Evolutionary conservation across 2,888 invertebrate genomes (phyloP), one percentile per base, ranked within the genome.

Genomic region (Disparrhopalites patrizii): DNA sequence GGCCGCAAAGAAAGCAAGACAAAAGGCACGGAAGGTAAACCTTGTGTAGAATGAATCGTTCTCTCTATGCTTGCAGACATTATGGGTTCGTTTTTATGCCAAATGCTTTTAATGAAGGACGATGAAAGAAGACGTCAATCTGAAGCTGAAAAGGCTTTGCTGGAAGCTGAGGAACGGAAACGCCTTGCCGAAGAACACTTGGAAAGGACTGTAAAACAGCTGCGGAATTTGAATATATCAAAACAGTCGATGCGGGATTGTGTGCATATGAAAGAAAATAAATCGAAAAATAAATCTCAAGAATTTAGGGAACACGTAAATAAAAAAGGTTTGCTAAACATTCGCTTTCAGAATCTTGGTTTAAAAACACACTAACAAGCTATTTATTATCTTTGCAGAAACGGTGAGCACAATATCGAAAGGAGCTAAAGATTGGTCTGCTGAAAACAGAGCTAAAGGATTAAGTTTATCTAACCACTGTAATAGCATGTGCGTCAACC

Each of bases 1-100:
- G 78, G 85, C 87, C 1, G 90, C 90, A n/a, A 91, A 91, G 79
- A 88, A 91, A 76, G 88, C 87, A 40, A 81, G 91, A 1, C 91
- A 91, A 79, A 87, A 87, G 76, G 86, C 87, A 69, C 86, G 87
- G 77, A 87, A 87, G 84, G 89, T 89, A 78, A 73, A 72, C n/a
- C n/a, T n/a, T n/a, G n/a, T n/a, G n/a, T n/a, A n/a, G n/a, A n/a
- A n/a, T n/a, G n/a, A n/a, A n/a, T n/a, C n/a, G n/a, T n/a, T n/a
- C n/a, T n/a, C n/a, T n/a, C n/a, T n/a, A n/a, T n/a, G n/a, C n/a
- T n/a, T n/a, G n/a, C n/a, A n/a, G n/a, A n/a, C n/a, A n/a, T n/a
- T n/a, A n/a, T n/a, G n/a, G n/a, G n/a, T n/a, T n/a, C n/a, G n/a
- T n/a, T n/a, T n/a, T n/a, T n/a, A n/a, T n/a, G n/a, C n/a, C n/a